Conservation (phyloP, 2,888 invertebrate genomes). For the Thumatha senex region DNA sequence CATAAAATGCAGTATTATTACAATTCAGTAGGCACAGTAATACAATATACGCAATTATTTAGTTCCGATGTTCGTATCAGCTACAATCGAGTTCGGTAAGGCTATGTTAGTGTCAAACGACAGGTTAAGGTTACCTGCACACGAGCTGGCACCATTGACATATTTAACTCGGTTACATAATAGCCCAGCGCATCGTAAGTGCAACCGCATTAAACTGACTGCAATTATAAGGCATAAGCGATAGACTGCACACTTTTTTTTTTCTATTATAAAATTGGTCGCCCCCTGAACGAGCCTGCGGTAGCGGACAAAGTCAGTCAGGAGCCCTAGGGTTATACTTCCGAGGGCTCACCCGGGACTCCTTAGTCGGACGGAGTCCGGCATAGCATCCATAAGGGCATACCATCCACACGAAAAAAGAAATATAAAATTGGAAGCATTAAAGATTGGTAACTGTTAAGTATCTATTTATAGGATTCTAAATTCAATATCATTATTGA, state of each 20-base stretch:
- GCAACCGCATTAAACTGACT: constrained; percentile 27
- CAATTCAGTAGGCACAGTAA: background rate
- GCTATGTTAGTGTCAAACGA: constrained; percentile 12
- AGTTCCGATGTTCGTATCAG: background rate
- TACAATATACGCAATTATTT: background rate
- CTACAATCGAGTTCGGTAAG: constrained; percentile 19
- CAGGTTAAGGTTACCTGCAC: constrained; percentile 53
- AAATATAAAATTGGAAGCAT: too few relatives aligned
- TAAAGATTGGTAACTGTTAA: too few relatives aligned
- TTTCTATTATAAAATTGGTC: background rate
- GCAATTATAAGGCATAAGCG: constrained; percentile 19
- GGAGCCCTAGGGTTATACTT: too few relatives aligned
- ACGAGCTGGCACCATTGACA: constrained; percentile 54
- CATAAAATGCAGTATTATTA: too few relatives aligned
- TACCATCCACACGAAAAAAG: too few relatives aligned
- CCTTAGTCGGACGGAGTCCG: too few relatives aligned
- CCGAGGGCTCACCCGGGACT: too few relatives aligned
- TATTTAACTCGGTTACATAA: constrained; percentile 60
- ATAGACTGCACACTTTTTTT: background rate
- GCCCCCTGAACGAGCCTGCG: too few relatives aligned
- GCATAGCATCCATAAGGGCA: too few relatives aligned
- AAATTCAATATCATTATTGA: too few relatives aligned
- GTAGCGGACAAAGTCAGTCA: too few relatives aligned
- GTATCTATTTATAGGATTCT: too few relatives aligned
- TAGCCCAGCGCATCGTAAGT: constrained; percentile 32